Base-by-base conservation (phyloP, 2,797 vertebrate species). In the Helostoma temminkii region DNA sequence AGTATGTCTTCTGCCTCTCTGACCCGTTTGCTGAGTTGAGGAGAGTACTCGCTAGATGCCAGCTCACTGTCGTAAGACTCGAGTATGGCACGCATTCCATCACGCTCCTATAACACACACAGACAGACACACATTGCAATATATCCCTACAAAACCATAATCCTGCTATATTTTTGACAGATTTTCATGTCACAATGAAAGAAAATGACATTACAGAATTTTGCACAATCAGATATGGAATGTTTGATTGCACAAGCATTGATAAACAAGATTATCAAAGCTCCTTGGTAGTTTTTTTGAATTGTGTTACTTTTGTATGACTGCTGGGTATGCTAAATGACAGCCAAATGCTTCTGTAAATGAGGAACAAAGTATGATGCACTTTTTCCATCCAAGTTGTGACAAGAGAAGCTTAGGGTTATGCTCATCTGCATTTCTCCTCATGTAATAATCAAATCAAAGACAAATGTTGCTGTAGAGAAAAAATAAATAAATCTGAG, bases 1-100 rank as follows among this genome's bases (percentile, higher is more conserved):
- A 96, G 88, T 71, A 96, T 81, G n/a, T 98, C 97, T 88, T 99
- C 97, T 0, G 97, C 95, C 85, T 99, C 97, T 2, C 89, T 91
- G 67, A 98, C 91, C 0, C 97, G 95, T 0, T 93, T 95, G 53
- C 48, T 95, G 85, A 99, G 95, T 81, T 98, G 97, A 9, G 96
- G 96, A 0, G 96, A 93, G 80, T 97, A 96, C 82, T 97, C 96
- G 0, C 92, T 88, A 0, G 94, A 79, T 0, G 93, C 94, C 86
- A 98, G 91, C 88, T 98, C 97, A 0, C 88, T 96, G 90, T 99
- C 96, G 0, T 99, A 98, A 0, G 97, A 99, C 78, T 97, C 96
- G 53, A 99, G 91, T 57, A 99, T 97, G 3, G 95, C 91, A 11
- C 96, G 94, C 96, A 99, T 97, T 3, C 97, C 97, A 1, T 99